These are phyloP conservation scores for Diloba caeruleocephala DNA, from an alignment of 2,888 invertebrate genomes.

Conservation along the genomic window DNA sequence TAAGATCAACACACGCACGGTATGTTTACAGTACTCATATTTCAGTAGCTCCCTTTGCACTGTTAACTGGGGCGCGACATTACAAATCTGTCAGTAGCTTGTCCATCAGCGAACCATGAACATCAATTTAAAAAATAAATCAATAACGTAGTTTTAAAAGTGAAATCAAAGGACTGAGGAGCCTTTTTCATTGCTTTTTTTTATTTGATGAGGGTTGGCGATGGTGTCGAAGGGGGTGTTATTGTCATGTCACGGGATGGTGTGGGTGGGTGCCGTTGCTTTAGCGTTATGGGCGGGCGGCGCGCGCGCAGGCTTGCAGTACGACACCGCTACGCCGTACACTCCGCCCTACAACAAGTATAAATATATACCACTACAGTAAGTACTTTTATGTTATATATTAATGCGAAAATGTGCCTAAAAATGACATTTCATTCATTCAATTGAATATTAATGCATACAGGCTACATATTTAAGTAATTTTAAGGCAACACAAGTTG, in stretches of 20 bases:
- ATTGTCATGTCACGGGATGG: constrained; percentile 73
- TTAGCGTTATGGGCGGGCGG: constrained; percentile 78
- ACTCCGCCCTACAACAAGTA: constrained; percentile 74
- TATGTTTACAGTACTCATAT: constrained; percentile 82
- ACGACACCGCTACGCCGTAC: constrained; percentile 83
- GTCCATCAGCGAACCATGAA: constrained; percentile 66
- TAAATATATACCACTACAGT: constrained; percentile 82
- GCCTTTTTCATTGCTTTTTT: constrained; percentile 6
- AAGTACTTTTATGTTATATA: constrained; percentile 59
- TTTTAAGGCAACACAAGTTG: too few species aligned
- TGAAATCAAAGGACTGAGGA: constrained; percentile 29
- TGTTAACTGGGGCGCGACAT: constrained; percentile 76
- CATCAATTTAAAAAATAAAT: constrained; percentile 49
- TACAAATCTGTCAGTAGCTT: constrained; percentile 72
- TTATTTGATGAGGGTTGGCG: constrained; percentile 31
- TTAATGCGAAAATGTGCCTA: background rate
- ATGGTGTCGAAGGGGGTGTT: constrained; percentile 72
- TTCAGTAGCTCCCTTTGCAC: constrained; percentile 72
- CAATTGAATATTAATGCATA: too few species aligned
- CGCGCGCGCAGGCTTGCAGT: constrained; percentile 70
- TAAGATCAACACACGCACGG: constrained; percentile 66
- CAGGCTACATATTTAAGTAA: too few species aligned
- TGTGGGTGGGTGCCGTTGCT: constrained; percentile 69
- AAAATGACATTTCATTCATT: too few species aligned
- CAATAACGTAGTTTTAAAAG: constrained; percentile 36